A percentile compares a stretch with the other conserved stretches of the same genome.
Evolutionary conservation across 2,888 invertebrate genomes (phyloP).

Genomic region (Drosophila anceps): DNA sequence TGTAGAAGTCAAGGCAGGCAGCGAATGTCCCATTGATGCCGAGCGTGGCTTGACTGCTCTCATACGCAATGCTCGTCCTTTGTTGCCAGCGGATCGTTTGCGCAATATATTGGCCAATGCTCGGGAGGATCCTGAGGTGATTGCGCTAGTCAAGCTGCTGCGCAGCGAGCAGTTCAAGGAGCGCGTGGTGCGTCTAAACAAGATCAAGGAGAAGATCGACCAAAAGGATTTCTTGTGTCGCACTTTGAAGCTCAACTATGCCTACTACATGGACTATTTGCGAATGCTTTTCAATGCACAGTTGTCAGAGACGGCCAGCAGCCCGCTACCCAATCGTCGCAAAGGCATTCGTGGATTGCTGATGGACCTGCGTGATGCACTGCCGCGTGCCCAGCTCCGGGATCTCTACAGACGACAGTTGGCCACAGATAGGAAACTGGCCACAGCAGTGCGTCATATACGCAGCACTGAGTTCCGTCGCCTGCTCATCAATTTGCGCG

Average conservation of each 20-base stretch:
- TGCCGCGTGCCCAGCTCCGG: constrained; percentile 61
- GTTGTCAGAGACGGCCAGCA: constrained; percentile 11
- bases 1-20: constrained; percentile 15
- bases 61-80: constrained; percentile 54
- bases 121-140: constrained; percentile 66
- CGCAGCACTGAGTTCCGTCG: constrained; percentile 70
- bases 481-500: constrained; percentile 51
- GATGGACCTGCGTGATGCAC: constrained; percentile 58
- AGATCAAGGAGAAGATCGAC: constrained; percentile 50
- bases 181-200: constrained; percentile 38
- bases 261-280: constrained; percentile 48
- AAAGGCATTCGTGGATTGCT: constrained; percentile 71
- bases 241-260: constrained; percentile 65
- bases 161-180: constrained; percentile 47
- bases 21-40: constrained; percentile 53
- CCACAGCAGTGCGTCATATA: constrained; percentile 56
- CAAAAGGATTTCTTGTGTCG: constrained; percentile 65
- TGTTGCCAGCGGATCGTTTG: constrained; percentile 63
- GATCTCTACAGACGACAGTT: constrained; percentile 59
- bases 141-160: constrained; percentile 50
- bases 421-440: constrained; percentile 59
- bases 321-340: constrained; percentile 50
- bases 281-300: constrained; percentile 44
- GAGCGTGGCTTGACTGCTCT: constrained; percentile 66
- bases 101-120: constrained; percentile 64